Evolutionary conservation across 2,797 vertebrate species (phyloP), one percentile per base, ranked within the genome.

Genomic region (Anguilla megastoma): DNA sequence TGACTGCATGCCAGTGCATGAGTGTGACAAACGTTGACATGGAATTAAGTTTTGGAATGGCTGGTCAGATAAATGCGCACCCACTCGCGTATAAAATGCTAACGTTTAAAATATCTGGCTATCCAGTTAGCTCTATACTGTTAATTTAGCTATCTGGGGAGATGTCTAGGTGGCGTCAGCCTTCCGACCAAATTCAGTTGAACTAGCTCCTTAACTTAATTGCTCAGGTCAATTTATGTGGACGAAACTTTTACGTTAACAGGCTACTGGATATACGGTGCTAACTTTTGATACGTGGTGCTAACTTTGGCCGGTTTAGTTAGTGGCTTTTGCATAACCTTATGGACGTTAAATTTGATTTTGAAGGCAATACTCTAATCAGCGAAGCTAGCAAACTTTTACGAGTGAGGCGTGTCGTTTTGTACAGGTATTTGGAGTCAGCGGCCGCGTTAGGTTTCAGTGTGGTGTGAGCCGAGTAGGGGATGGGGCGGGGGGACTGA

Each of bases 371-470:
- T 7, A 12, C 8, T 45, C 52, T n/a, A 21, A 10, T 14, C 14
- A 16, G 8, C 56, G 12, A 2, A 8, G 36, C 36, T 50, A 18
- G 74, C 36, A 21, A 30, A 56, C 16, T 63, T 58, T 82, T 71
- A 24, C 74, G 10, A 89, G 87, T 58, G 92, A 94, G 95, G 95
- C 91, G 95, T 94, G 94, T 94, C 94, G 87, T 90, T 89, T 87
- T 54, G 86, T 27, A 18, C 74, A 41, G 87, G 63, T 88, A 89
- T 48, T 90, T 87, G 88, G 90, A 92, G 88, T 92, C 91, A 91
- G 90, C 91, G 60, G 58, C n/a, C 80, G 80, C n/a, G 80, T 89
- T 92, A 90, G 90, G 90, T 93, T 93, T 92, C 86, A 87, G 85
- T 41, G 90, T 90, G 90, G 90, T 92, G 90, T 91, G 41, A 84